Base-by-base conservation (phyloP, 2,888 invertebrate species). In the Pheosia gnoma region DNA sequence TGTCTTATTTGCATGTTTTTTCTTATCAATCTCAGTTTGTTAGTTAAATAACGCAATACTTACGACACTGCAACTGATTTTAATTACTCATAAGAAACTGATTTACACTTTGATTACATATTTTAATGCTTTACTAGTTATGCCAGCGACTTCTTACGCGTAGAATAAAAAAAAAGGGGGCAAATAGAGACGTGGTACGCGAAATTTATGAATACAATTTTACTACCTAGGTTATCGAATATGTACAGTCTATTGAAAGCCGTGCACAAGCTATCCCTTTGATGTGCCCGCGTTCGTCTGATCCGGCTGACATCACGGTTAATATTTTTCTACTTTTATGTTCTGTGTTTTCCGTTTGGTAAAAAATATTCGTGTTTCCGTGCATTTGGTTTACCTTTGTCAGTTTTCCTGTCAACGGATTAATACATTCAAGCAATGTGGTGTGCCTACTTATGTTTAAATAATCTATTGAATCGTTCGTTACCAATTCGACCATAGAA, bases 261-360 rank as follows among this genome's bases (percentile, higher is more conserved):
- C 63, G 59, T 72, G 74, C 73, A 67, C 65, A 62, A 62, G 71
- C 57, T n/a, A 59, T 60, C 60, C 61, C 60, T 72, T 66, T 71
- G 70, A 66, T 65, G 25, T 61, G 62, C 59, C 61, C 57, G 54
- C 25, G 51, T 25, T 25, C 51, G 6, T 6, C 3, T 25, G 0
- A 9, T 51, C 51, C 25, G 51, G n/a, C 47, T 51, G 9, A 51
- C 13, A 51, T 6, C 51, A 25, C 6, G 5, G 25, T 25, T 51
- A 25, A 25, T 51, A 25, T 25, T 51, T 25, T 51, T 51, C 25
- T 7, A 3, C 47, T 10, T 43, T 43, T 9, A 43, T 43, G 25
- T 25, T 8, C 43, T 3, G n/a, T n/a, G 9, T 47, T 11, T 47
- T 45, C n/a, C 11, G 47, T 47, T 47, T n/a, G 4, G 47, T n/a